Base-by-base conservation (phyloP, 1,140 invertebrate species). In the Diorhabda sublineata region DNA sequence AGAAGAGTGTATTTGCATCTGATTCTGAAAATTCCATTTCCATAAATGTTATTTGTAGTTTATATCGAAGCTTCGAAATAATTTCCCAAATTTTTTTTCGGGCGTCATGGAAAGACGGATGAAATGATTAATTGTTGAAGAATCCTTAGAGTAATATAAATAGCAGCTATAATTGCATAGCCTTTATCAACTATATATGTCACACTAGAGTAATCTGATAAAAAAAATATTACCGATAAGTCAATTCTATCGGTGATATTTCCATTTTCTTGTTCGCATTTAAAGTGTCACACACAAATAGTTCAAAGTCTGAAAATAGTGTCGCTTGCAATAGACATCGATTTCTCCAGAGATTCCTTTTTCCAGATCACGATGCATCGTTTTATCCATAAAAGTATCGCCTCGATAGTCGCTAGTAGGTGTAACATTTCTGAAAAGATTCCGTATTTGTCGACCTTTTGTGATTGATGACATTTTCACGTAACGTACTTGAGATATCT, bases 191-290 rank as follows among this genome's bases (percentile, higher is more conserved):
- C 26, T 26, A 26, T 26, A 26, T 26, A 26, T 26, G 26, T 26
- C 26, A 26, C 26, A 26, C 26, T 26, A 26, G 0, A 26, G 26
- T 26, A 26, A 26, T 26, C 26, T 26, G 26, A 26, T 26, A 26
- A 1, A 26, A 26, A 26, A 26, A 26, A 26, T 26, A 26, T 26
- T 26, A 26, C 26, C 26, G 26, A 26, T 26, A 52, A 52, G 6
- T 52, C 47, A 52, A 52, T 52, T 3, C 47, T 52, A n/a, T 2
- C 47, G 6, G 6, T 52, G 47, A 52, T 52, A 52, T 52, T 52
- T 52, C 47, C 47, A 52, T 52, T 52, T 52, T 52, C n/a, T n/a
- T 52, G n/a, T 52, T 52, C 47, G 47, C 47, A 52, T 52, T 52
- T 52, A 52, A 52, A 52, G 47, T 52, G 47, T 52, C 47, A 52